Percentiles rank a stretch among this genome's conserved stretches.
Evolutionary conservation across 2,113 vertebrate genomes (phyloP).

Genomic region (Argyrosomus japonicus): DNA sequence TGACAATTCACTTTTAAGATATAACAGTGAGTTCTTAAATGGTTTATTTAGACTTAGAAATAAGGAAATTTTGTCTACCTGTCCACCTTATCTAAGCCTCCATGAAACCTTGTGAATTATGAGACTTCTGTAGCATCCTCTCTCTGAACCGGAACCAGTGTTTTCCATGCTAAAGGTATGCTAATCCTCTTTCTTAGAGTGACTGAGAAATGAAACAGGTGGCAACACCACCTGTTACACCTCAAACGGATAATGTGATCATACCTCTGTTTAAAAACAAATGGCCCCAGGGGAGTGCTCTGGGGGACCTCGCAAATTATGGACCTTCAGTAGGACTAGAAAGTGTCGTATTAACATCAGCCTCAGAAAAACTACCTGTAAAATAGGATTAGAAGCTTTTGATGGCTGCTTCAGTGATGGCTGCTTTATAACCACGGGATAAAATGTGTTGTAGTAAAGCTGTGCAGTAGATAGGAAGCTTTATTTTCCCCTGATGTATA

Average conservation of each 20-base stretch:
- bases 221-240: no score
- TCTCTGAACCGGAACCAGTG: no score
- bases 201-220: no score
- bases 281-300: neutral
- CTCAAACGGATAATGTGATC: no score
- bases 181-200: no score
- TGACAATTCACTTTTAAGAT: neutral
- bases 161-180: no score
- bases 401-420: neutral
- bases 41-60: neutral
- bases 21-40: neutral
- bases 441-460: conserved; percentile 10
- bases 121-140: no score
- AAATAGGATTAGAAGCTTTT: neutral
- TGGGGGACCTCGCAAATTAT: neutral
- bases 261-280: neutral
- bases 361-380: neutral
- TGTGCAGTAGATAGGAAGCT: neutral
- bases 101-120: no score
- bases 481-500: conserved; percentile 10
- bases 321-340: neutral
- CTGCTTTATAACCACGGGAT: conserved; percentile 12
- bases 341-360: neutral
- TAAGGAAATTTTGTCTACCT: neutral
- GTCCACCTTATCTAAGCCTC: no score